These are phyloP conservation scores for Abramis brama DNA, from an alignment of 2,113 vertebrate species.

Conservation along the genomic window DNA sequence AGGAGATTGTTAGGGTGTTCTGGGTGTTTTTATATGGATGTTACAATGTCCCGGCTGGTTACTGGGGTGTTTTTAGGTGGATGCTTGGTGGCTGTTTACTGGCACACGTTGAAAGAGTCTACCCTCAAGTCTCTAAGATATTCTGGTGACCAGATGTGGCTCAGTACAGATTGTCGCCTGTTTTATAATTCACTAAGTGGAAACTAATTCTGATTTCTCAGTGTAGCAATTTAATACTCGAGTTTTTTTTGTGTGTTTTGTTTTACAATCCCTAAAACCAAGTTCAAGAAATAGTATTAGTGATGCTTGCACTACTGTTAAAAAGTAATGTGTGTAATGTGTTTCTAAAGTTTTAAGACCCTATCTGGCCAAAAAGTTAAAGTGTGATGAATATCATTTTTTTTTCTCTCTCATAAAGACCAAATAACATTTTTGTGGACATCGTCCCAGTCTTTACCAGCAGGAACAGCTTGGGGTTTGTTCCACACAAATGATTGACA, in stretches of 20 bases:
- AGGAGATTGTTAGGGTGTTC: background rate
- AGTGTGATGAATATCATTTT: background rate
- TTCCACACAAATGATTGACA: slow-evolving; percentile 37
- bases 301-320: background rate
- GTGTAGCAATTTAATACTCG: too few relatives aligned
- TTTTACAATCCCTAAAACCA: too few relatives aligned
- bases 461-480: background rate
- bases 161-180: background rate
- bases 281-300: background rate
- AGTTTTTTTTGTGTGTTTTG: too few relatives aligned
- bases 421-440: background rate
- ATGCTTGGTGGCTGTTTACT: background rate
- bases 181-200: too few relatives aligned
- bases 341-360: background rate
- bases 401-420: background rate
- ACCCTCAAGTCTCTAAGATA: background rate
- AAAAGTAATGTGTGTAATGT: slow-evolving; percentile 12
- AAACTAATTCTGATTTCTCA: too few relatives aligned
- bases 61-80: background rate
- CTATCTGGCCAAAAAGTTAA: slow-evolving; percentile 22
- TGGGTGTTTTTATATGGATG: background rate
- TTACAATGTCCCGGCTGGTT: background rate
- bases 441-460: background rate
- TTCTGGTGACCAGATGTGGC: background rate
- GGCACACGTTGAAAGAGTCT: too few relatives aligned